A percentile compares a stretch with the other conserved stretches of the same genome.
Conservation (phyloP, 2,113 vertebrate species). For the Carassius gibelio region DNA sequence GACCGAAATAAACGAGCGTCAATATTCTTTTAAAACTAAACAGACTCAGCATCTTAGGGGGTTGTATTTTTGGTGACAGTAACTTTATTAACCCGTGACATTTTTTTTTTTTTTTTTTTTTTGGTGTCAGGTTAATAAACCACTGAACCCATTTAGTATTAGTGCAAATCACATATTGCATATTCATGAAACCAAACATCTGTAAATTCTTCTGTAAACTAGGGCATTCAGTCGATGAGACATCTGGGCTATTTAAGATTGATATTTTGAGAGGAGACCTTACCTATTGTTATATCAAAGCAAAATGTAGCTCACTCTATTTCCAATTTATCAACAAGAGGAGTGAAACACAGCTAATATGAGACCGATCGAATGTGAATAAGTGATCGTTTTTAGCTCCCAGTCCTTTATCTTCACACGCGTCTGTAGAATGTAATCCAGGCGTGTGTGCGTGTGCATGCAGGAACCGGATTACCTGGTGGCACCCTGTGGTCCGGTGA, state of each 20-base stretch:
- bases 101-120: conserved; percentile 55
- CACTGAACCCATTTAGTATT: conserved; percentile 46
- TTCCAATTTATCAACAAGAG: conserved; percentile 17
- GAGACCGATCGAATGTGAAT: conserved; percentile 31
- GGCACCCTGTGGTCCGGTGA: conserved; percentile 56
- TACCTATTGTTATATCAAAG: neutral
- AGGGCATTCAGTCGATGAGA: neutral
- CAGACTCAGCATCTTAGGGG: conserved; percentile 64
- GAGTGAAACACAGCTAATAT: conserved; percentile 16
- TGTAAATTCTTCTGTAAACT: neutral
- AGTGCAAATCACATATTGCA: conserved; percentile 24
- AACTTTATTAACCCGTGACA: conserved; percentile 68
- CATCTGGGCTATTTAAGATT: conserved; percentile 6
- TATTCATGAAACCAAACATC: neutral
- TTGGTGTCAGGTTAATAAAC: conserved; percentile 57
- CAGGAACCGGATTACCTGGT: conserved; percentile 62
- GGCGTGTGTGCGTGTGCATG: conserved; percentile 48
- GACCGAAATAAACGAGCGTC: conserved; percentile 78
- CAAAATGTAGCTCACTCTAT: conserved; percentile 8
- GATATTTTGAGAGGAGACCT: neutral
- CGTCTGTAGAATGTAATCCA: conserved; percentile 60
- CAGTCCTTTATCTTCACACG: conserved; percentile 41
- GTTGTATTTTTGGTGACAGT: conserved; percentile 70
- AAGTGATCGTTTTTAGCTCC: conserved; percentile 37
- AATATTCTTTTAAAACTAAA: conserved; percentile 76